Base-by-base conservation (phyloP, 2,888 invertebrate genomes). In the Agrilus cyanescens region DNA sequence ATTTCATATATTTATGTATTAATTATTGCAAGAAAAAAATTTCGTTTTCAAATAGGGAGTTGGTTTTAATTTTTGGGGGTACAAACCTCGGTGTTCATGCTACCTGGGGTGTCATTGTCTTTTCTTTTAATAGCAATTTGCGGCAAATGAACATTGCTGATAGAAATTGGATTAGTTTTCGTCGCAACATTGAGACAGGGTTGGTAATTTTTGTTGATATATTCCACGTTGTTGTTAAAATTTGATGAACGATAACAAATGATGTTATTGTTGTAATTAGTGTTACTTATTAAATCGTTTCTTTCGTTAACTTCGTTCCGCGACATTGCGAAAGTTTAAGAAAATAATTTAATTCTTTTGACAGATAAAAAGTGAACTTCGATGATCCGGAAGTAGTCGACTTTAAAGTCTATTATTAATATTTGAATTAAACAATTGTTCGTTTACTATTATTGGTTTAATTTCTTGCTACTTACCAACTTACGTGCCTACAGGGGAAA, bases 41-140 rank as follows among this genome's bases (percentile, higher is more conserved):
- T 20, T 20, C 7, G 6, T 4, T 20, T 20, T 7, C 5, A 20
- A 7, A 20, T 4, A 7, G 20, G 4, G 7, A 20, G 5, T 20
- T 20, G 3, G 3, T 2, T 20, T 20, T 2, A 20, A 20, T 20
- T 20, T 20, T n/a, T n/a, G n/a, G 10, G 15, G 25, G 14, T 43
- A 32, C 42, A 29, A 54, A 58, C 59, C 59, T 60, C 59, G 10
- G 52, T 51, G 32, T 53, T 56, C 20, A 44, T 46, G 30, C 47
- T 50, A 32, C 45, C 51, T 5, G 52, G 52, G 16, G 51, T 53
- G 46, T 53, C 52, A 51, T 59, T 55, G 46, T 60, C 58, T 52
- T 60, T 61, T 43, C 57, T 56, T 54, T 61, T 63, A 40, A 65
- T 62, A 1, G 63, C 61, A 41, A 64, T 65, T 56, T 61, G 57